Conservation (phyloP, 2,888 invertebrate species). For the Dasypolia templi region DNA sequence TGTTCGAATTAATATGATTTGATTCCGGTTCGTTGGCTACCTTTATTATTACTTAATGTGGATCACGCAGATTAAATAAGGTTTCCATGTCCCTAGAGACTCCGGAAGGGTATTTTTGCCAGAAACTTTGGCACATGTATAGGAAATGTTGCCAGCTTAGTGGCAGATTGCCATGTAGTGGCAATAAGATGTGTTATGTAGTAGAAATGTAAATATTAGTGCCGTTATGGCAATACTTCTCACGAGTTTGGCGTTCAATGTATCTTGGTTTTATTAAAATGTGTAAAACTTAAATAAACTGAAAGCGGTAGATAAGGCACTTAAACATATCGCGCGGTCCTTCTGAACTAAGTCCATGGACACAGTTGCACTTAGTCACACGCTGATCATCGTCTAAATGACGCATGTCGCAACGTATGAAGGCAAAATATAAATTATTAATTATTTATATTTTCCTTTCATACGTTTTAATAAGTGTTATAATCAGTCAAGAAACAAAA, state of each 20-base stretch:
- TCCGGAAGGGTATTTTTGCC: constrained; percentile 10
- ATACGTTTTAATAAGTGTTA: too few species aligned
- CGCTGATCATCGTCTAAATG: too few species aligned
- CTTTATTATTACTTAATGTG: constrained; percentile 48
- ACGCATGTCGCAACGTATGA: too few species aligned
- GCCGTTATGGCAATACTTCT: constrained; percentile 24
- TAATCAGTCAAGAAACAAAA: too few species aligned
- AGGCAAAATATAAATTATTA: too few species aligned
- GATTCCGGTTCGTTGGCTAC: constrained; percentile 29
- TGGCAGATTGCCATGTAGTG: constrained; percentile 54
- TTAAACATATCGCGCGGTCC: too few species aligned
- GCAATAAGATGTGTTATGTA: constrained; percentile 43
- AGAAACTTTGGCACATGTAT: constrained; percentile 44
- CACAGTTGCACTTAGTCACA: too few species aligned
- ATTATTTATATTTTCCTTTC: too few species aligned
- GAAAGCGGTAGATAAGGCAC: too few species aligned
- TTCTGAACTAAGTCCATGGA: too few species aligned
- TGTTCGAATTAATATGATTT: constrained; percentile 32
- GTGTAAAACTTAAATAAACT: too few species aligned
- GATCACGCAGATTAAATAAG: constrained; percentile 50
- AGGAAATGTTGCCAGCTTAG: constrained; percentile 41
- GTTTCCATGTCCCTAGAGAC: constrained; percentile 28
- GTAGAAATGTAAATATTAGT: constrained; percentile 55
- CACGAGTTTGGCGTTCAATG: constrained; percentile 12
- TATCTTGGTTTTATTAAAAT: constrained; percentile 12